Evolutionary conservation across 2,888 invertebrate species (phyloP), one percentile per base, ranked within the genome.

Genomic region (Macaria notata): DNA sequence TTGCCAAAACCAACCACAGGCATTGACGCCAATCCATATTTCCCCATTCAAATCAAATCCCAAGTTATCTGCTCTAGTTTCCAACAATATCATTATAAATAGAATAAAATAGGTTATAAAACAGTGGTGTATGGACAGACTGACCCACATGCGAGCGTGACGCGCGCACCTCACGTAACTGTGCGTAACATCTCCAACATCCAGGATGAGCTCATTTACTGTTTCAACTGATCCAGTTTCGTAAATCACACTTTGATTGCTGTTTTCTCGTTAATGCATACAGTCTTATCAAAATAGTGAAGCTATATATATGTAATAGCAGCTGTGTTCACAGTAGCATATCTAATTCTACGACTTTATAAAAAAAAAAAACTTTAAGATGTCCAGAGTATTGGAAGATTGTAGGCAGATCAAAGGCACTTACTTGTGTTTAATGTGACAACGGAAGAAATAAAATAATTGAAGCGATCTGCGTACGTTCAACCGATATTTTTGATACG

Each of bases 101-200:
- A 84, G 79, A 78, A 71, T 72, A 79, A 84, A 85, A 82, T 84
- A 78, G 80, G 83, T 79, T 83, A 78, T 87, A 83, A 81, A 83
- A 81, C 77, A 78, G 74, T 76, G 72, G 73, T 78, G 79, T 81
- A 83, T 80, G 81, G 81, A 79, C 81, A 80, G 76, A 73, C 78
- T 88, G 88, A 88, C 88, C 88, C 77, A 84, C 86, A 87, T 88
- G 80, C 70, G 68, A 62, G 71, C 69, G 76, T 89, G 88, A 89
- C 88, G 88, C 77, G 69, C 68, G 73, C 67, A 70, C 69, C 74
- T 85, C 83, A 88, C 84, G 88, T 87, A 82, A 87, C 69, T 65
- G 65, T 65, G 72, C 76, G 76, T 77, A 77, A 83, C 64, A 64
- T 61, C 67, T 62, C 36, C 62, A 58, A 65, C 66, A 70, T 68